Base-by-base conservation (phyloP, 2,797 vertebrate genomes). In the Enteromius viviparus region DNA sequence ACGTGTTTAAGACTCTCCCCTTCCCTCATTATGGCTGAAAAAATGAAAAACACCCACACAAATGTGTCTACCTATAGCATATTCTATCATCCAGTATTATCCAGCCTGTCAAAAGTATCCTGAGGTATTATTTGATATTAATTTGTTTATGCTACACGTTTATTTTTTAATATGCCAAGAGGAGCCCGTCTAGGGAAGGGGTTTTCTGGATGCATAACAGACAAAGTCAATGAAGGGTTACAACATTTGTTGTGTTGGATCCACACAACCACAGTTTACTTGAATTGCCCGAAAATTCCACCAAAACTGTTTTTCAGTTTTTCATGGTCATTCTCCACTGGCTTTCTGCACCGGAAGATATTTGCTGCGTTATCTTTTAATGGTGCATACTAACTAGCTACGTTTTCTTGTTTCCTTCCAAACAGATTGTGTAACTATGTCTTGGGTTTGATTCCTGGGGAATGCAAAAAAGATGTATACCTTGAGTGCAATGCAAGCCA, bases 91-190 rank as follows among this genome's bases (percentile, higher is more conserved):
- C 32, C 23, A 51, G n/a, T 58, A 64, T 65, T 68, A 21, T 65
- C 4, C 10, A 37, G 0, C 47, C 9, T 42, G 49, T 55, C 45
- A 32, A 14, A 19, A 23, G 34, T 82, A 45, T 76, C 70, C 58
- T 53, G 21, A 53, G 70, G 80, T 32, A 53, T 53, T 23, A 51
- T 9, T 19, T 37, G 6, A 55, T 65, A 11, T 65, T 65, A 75
- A 76, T n/a, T 23, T 55, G 32, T 75, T 76, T 66, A 65, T 21
- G 40, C 55, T 40, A 66, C 71, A 10, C 34, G 32, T 76, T 66
- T 37, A 55, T 40, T 34, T 55, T 51, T 64, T 53, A 60, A 49
- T 21, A 65, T 53, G 34, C 32, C 32, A 42, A 14, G 60, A 76
- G 17, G 60, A 29, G 29, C 12, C 42, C 21, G 32, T 23, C 10